These are phyloP conservation scores for Xanthorhoe designata DNA, from an alignment of 2,888 invertebrate genomes.

Conservation along the genomic window DNA sequence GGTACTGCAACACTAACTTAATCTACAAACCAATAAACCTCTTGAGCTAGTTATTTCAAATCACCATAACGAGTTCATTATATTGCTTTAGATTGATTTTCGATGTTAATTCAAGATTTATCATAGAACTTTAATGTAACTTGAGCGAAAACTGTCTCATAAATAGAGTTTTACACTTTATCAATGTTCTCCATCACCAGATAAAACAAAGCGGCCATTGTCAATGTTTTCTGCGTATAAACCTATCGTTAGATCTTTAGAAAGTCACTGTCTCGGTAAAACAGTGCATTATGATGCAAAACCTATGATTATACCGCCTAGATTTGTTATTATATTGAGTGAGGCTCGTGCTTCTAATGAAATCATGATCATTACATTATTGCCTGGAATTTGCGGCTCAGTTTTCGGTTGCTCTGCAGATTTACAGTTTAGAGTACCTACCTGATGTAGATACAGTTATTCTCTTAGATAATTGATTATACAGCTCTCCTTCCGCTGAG, in stretches of 20 bases:
- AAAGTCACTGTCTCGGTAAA: slow-evolving; percentile 38
- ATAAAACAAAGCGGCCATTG: slow-evolving; percentile 45
- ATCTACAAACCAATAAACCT: slow-evolving; percentile 15
- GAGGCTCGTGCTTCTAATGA: slow-evolving; percentile 21
- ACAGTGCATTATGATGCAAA: slow-evolving; percentile 36
- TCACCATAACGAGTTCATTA: slow-evolving; percentile 21
- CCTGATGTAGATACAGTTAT: slow-evolving; percentile 13
- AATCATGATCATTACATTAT: slow-evolving; percentile 21
- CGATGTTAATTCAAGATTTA: neutral
- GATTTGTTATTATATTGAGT: slow-evolving; percentile 23
- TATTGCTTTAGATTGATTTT: slow-evolving; percentile 5
- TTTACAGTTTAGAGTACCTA: slow-evolving; percentile 29
- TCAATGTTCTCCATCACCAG: slow-evolving; percentile 39
- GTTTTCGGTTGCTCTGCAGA: slow-evolving; percentile 23
- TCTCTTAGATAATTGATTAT: slow-evolving; percentile 53
- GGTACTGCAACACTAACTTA: slow-evolving; percentile 15
- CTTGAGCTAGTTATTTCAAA: slow-evolving; percentile 5
- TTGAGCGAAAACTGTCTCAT: slow-evolving; percentile 1
- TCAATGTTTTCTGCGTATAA: slow-evolving; percentile 41
- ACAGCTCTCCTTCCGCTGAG: slow-evolving; percentile 68
- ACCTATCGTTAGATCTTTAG: slow-evolving; percentile 42
- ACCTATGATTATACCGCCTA: slow-evolving; percentile 33
- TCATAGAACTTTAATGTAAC: slow-evolving; percentile 3
- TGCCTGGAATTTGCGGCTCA: slow-evolving; percentile 5
- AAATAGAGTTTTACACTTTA: slow-evolving; percentile 4